These are phyloP conservation scores for Cuniculus paca DNA, from an alignment of 2,797 vertebrate genomes.

Conservation along the genomic window DNA sequence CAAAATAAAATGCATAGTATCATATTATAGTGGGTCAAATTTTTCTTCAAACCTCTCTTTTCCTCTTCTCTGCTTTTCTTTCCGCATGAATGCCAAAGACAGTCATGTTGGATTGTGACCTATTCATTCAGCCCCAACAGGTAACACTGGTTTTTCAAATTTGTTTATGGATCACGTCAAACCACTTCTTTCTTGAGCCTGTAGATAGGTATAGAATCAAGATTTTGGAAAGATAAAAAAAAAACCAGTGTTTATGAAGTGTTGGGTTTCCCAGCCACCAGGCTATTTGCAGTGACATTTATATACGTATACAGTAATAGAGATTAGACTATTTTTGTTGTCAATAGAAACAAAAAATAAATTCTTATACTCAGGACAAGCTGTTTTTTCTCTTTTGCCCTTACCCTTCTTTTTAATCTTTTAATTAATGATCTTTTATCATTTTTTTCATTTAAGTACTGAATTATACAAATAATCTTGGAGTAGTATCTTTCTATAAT, in stretches of 20 bases:
- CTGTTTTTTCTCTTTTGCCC: neutral
- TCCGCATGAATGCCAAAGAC: constrained; percentile 21
- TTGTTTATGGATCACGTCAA: neutral
- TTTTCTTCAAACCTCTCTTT: constrained; percentile 13
- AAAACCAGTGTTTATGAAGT: constrained; percentile 25
- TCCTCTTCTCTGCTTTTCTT: neutral
- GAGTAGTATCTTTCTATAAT: neutral
- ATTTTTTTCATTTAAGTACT: constrained; percentile 49
- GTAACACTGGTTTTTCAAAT: neutral
- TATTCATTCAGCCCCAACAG: neutral
- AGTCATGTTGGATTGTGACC: neutral
- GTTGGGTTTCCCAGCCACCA: neutral
- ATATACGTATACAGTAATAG: neutral
- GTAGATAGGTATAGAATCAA: neutral
- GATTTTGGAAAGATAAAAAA: constrained; percentile 48
- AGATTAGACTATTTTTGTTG: constrained; percentile 31
- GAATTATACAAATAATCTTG: constrained; percentile 12
- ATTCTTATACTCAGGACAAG: constrained; percentile 8
- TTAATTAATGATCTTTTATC: constrained; percentile 45
- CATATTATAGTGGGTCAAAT: neutral
- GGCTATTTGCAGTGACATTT: neutral
- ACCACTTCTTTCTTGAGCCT: neutral
- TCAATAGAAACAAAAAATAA: constrained; percentile 36
- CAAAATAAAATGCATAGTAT: constrained; percentile 36
- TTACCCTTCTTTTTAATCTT: constrained; percentile 28